Conservation (phyloP, 2,113 vertebrate species). For the Morphnarchus princeps region DNA sequence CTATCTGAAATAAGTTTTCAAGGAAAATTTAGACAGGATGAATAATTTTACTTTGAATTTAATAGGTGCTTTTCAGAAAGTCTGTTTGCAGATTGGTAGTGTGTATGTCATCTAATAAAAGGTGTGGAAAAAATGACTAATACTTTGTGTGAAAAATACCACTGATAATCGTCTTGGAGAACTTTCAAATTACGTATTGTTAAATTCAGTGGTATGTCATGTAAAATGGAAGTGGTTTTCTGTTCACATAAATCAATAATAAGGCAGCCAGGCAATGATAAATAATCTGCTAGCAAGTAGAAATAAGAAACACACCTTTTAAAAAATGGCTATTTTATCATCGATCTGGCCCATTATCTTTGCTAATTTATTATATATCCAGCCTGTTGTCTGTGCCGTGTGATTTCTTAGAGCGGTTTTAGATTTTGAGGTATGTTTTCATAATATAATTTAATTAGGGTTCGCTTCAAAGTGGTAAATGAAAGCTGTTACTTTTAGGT, state of each 20-base stretch:
- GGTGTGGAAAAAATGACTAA: neutral
- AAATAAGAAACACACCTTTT: neutral
- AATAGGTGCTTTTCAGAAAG: neutral
- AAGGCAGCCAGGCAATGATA: neutral
- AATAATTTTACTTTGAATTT: neutral
- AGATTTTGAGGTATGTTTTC: neutral
- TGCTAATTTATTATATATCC: neutral
- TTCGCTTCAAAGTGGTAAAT: neutral
- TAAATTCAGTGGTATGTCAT: neutral
- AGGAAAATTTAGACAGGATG: neutral
- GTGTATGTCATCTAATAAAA: neutral
- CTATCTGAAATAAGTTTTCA: neutral
- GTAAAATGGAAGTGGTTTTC: neutral
- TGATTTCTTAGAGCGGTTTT: neutral
- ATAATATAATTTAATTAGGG: neutral
- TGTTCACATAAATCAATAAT: neutral
- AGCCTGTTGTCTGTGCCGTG: neutral
- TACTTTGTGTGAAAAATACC: neutral
- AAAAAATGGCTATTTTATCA: neutral
- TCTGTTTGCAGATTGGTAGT: neutral
- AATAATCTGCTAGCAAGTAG: neutral
- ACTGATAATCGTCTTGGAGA: neutral
- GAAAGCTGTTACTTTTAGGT: slow-evolving; percentile 75
- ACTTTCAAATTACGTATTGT: neutral
- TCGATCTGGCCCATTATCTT: neutral